Evolutionary conservation across 2,888 invertebrate genomes (phyloP).

Genomic region (Leptinotarsa juncta): DNA sequence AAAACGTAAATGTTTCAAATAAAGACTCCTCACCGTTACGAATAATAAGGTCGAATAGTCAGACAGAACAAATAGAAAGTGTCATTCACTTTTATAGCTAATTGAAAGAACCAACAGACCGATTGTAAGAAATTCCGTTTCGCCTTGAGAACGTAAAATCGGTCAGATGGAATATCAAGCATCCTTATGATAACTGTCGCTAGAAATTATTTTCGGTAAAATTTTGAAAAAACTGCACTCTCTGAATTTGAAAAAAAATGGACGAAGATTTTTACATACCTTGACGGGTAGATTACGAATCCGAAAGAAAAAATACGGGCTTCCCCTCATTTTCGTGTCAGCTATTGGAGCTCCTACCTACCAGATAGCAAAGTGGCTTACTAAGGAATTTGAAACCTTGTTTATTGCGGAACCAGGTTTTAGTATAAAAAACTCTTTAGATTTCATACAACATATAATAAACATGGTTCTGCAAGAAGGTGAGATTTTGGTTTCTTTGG

Average conservation of each 20-base stretch:
- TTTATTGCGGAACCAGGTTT: too few relatives aligned
- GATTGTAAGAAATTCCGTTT: constrained; percentile 44
- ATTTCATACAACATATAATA: too few relatives aligned
- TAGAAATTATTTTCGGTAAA: background rate
- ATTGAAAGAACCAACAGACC: constrained; percentile 31
- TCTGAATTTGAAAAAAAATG: too few relatives aligned
- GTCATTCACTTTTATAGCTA: constrained; percentile 22
- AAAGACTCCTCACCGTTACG: background rate
- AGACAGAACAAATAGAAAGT: constrained; percentile 30
- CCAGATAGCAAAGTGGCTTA: too few relatives aligned
- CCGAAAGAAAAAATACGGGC: background rate
- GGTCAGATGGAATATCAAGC: background rate
- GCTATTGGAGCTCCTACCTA: too few relatives aligned
- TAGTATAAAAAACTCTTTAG: too few relatives aligned
- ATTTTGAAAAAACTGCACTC: too few relatives aligned
- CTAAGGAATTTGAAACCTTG: too few relatives aligned
- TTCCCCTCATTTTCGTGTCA: background rate
- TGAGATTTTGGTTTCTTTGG: too few relatives aligned
- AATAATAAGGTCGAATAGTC: constrained; percentile 23
- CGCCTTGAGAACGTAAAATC: background rate
- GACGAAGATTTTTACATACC: too few relatives aligned
- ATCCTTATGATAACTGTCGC: background rate
- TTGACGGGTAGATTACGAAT: too few relatives aligned
- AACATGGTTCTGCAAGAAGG: too few relatives aligned
- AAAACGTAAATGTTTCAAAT: background rate